Evolutionary conservation across 2,888 invertebrate genomes (phyloP).

Genomic region (Aleiodes alternator): DNA sequence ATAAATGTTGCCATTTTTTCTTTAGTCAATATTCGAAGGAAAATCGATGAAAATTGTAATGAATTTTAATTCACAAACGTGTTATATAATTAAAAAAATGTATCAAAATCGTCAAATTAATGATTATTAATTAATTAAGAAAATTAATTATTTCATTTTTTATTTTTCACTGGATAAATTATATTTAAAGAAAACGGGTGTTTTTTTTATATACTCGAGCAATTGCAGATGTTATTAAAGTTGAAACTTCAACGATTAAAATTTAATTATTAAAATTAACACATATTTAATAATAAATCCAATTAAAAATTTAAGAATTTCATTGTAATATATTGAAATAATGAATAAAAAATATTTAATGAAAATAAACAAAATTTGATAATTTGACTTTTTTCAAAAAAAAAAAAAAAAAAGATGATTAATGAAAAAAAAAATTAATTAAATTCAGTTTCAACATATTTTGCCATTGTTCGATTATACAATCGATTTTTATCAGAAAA

Average conservation of each 20-base stretch:
- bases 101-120: too few relatives aligned
- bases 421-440: too few relatives aligned
- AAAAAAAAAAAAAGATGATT: too few relatives aligned
- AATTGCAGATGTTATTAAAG: slow-evolving; percentile 56
- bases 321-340: slow-evolving; percentile 44
- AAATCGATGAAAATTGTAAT: slow-evolving; percentile 41
- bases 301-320: background rate
- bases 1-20: slow-evolving; percentile 58
- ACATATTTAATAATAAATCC: slow-evolving; percentile 13
- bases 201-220: slow-evolving; percentile 62
- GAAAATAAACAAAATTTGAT: background rate
- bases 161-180: too few relatives aligned
- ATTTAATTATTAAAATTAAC: too few relatives aligned
- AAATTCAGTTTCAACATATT: slow-evolving; percentile 18
- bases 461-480: slow-evolving; percentile 68
- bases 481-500: slow-evolving; percentile 56
- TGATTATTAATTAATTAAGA: too few relatives aligned
- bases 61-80: slow-evolving; percentile 40
- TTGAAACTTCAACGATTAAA: slow-evolving; percentile 2
- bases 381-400: slow-evolving; percentile 28
- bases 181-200: slow-evolving; percentile 59
- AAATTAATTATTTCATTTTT: too few relatives aligned
- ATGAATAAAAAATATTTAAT: slow-evolving; percentile 15
- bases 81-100: slow-evolving; percentile 19
- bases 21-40: slow-evolving; percentile 58